Evolutionary conservation across 2,888 invertebrate genomes (phyloP), one percentile per base, ranked within the genome.

Genomic region (Eurytoma adleriae): DNA sequence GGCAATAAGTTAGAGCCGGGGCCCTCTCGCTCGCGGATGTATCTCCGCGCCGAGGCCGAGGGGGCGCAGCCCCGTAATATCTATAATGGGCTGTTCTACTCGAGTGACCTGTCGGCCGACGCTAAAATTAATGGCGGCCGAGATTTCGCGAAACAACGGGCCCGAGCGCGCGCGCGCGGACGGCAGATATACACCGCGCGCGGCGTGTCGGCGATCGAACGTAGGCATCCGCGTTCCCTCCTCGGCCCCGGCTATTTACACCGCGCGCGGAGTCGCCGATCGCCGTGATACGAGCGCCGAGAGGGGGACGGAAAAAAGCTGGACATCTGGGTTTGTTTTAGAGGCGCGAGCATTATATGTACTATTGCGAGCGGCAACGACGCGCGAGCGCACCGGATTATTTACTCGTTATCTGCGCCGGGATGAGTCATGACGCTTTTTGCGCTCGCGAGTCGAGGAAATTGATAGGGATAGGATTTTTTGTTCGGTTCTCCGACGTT

Each of bases 31-130:
- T 71, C 67, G 68, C 50, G 59, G 30, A 18, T 64, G 40, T 54
- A 72, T 70, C 66, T 76, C 80, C n/a, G n/a, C 79, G 83, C 83
- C 86, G 84, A 83, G 84, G 30, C 30, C 84, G 84, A 48, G 85
- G 84, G 61, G 73, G 73, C 52, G 59, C 69, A 69, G 76, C 69
- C 85, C 83, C 83, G 87, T 88, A 89, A 89, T 90, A 90, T 90
- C 89, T 89, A 87, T 90, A 90, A 90, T 90, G 88, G 89, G 89
- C 85, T 87, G 89, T 89, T 90, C 88, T 89, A 90, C 89, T 88
- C 89, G 88, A 89, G 88, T 89, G 89, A 90, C 90, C 90, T 90
- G 90, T 90, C 90, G 86, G 86, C 67, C 84, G 85, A 74, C 72
- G 83, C 84, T 86, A 64, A 87, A 89, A 90, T 90, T 90, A 90